Percentiles rank a stretch among this genome's conserved stretches.
These are phyloP conservation scores for Anas platyrhynchos DNA, from an alignment of 2,113 vertebrate genomes.

Conservation along the genomic window DNA sequence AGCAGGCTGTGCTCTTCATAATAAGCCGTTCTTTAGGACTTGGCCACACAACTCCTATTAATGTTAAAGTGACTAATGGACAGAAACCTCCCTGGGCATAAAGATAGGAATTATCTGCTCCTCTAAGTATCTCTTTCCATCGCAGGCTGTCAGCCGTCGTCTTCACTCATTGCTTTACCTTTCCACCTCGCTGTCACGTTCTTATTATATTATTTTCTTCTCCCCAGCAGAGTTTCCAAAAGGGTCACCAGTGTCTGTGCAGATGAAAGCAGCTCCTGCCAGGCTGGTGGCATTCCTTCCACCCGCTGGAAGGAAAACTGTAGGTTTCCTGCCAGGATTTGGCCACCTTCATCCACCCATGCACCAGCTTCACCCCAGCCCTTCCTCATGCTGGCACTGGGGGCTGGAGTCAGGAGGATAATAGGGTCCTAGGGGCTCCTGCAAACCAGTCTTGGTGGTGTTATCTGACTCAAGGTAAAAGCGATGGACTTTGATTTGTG, in stretches of 20 bases:
- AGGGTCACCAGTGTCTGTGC: not conserved
- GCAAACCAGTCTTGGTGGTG: accelerated
- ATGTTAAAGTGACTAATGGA: conserved; percentile 29
- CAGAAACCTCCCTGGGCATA: conserved; percentile 7
- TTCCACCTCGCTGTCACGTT: conserved; percentile 26
- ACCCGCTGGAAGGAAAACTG: not conserved
- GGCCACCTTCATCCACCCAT: not conserved
- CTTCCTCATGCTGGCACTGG: not conserved
- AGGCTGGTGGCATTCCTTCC: not conserved
- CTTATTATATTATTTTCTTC: conserved; percentile 30
- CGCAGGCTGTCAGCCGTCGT: not conserved
- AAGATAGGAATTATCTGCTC: conserved; percentile 43
- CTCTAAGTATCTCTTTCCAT: not conserved
- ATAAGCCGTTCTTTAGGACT: not conserved
- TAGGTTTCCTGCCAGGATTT: not conserved
- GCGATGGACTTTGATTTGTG: not conserved
- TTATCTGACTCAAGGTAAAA: not conserved
- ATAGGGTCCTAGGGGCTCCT: not conserved
- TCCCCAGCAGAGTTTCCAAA: conserved; percentile 11
- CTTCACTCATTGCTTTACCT: conserved; percentile 11
- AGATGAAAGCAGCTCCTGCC: conserved; percentile 1
- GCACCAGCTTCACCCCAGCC: not conserved
- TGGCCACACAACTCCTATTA: conserved; percentile 34
- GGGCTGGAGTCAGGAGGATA: accelerated
- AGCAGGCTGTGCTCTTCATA: not conserved